These are phyloP conservation scores for Zoroaster sp. DNA, from an alignment of 53 echinoderm and acorn worm genomes.

Conservation along the genomic window DNA sequence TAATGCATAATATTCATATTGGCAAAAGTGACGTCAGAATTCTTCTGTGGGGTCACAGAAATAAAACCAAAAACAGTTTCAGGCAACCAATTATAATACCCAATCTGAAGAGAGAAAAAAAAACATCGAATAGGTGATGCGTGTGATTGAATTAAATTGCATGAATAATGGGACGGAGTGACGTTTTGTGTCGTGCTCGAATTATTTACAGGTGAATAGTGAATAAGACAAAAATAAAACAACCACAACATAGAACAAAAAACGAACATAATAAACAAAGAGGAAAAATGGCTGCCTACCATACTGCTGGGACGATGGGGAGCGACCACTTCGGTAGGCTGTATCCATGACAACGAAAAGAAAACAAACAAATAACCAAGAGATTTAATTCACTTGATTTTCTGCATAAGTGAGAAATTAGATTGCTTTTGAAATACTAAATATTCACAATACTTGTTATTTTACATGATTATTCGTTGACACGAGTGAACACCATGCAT, in stretches of 20 bases:
- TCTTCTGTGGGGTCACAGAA: too few species aligned
- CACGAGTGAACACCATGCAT: background rate
- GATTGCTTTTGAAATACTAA: background rate
- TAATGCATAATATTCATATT: too few species aligned
- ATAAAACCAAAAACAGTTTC: too few species aligned
- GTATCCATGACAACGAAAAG: constrained; percentile 16
- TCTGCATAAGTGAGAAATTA: background rate
- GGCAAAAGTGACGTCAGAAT: too few species aligned
- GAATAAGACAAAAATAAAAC: background rate
- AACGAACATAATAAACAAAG: background rate
- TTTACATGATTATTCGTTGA: constrained; percentile 4
- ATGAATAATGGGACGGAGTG: background rate
- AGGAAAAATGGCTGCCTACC: background rate
- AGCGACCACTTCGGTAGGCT: constrained; percentile 39
- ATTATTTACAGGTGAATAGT: background rate
- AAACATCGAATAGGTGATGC: background rate
- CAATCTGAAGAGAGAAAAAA: background rate
- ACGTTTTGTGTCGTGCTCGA: background rate
- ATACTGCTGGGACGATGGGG: constrained; percentile 24
- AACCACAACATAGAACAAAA: background rate
- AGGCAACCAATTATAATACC: too few species aligned
- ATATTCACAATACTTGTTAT: background rate
- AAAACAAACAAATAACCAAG: constrained; percentile 35
- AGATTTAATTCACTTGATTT: background rate
- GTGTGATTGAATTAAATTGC: constrained; percentile 13